Evolutionary conservation across 1,140 invertebrate species (phyloP).

Genomic region (Metaphire vulgaris): DNA sequence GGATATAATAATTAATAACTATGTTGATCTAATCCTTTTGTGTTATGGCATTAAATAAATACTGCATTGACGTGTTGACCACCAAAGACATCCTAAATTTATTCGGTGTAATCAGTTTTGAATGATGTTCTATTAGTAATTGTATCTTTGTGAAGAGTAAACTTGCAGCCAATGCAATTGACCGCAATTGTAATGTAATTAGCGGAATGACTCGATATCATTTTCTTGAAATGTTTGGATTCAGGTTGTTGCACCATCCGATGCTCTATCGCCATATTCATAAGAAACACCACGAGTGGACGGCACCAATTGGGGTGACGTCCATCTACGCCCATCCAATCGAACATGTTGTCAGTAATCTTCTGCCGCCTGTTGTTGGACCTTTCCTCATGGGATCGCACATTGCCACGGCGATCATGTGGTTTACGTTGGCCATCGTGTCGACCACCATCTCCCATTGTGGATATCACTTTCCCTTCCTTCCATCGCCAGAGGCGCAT

Average conservation of each 20-base stretch:
- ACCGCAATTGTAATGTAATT: too few species aligned
- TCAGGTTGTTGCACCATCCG: constrained; percentile 69
- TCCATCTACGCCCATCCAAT: constrained; percentile 80
- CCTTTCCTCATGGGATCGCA: constrained; percentile 74
- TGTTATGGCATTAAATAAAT: too few species aligned
- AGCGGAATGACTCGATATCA: too few species aligned
- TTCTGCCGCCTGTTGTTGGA: constrained; percentile 71
- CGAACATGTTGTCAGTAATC: constrained; percentile 76
- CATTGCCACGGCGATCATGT: constrained; percentile 72
- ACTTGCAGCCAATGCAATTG: too few species aligned
- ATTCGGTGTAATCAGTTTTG: too few species aligned
- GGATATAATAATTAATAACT: too few species aligned
- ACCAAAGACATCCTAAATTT: too few species aligned
- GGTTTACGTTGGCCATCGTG: constrained; percentile 71
- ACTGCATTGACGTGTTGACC: too few species aligned
- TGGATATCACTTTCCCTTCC: constrained; percentile 80
- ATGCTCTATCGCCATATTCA: constrained; percentile 74
- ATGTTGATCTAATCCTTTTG: too few species aligned
- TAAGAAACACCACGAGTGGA: constrained; percentile 64
- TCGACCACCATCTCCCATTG: constrained; percentile 78
- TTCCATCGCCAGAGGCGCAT: constrained; percentile 79
- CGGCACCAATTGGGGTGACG: constrained; percentile 57
- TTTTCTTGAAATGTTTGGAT: too few species aligned
- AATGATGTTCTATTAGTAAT: too few species aligned
- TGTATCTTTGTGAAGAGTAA: too few species aligned